Base-by-base conservation (phyloP, 2,113 vertebrate species). In the Callipepla californica region DNA sequence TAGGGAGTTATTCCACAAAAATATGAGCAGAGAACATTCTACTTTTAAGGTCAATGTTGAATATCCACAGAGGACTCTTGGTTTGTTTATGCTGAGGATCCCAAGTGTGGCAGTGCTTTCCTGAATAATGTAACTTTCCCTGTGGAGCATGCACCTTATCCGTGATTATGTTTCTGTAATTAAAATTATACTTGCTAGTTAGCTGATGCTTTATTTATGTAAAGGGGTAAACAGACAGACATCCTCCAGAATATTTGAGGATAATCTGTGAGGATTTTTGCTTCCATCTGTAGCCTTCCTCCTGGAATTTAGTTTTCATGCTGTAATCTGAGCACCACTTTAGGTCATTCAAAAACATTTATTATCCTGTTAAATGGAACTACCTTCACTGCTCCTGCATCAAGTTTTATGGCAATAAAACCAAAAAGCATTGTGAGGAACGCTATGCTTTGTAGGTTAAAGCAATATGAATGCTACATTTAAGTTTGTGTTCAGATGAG, bases 211-310 rank as follows among this genome's bases (percentile, higher is more conserved):
- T 77, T 63, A 63, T 77, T 62, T 77, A 50, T 62, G 48, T 32
- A 63, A 36, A 77, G 26, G 15, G 34, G 58, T 77, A 50, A 48
- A 63, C 47, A 36, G 47, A 50, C 22, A 76, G 61, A 90, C 34
- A 89, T 62, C 47, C 38, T 80, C 47, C 47, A 57, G 85, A 87
- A 95, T 57, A 87, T 93, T 48, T 94, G 75, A 89, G 42, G 59
- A 83, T 83, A 80, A 90, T 93, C 68, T 78, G 30, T 78, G 59
- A 82, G 72, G 75, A 91, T 77, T 95, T 87, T 95, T 80, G 30
- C 51, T 83, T 78, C 80, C 79, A 83, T 85, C 75, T 92, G 70
- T 50, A 57, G 42, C 59, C 92, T 89, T 87, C 51, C 47, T 83
- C 51, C 23, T 91, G 85, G 32, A 91, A 91, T 88, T 90, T 78